Percentiles rank a stretch among this genome's conserved stretches.
These are phyloP conservation scores for Neocrepidodera transversa DNA, from an alignment of 2,888 invertebrate genomes.

Conservation along the genomic window DNA sequence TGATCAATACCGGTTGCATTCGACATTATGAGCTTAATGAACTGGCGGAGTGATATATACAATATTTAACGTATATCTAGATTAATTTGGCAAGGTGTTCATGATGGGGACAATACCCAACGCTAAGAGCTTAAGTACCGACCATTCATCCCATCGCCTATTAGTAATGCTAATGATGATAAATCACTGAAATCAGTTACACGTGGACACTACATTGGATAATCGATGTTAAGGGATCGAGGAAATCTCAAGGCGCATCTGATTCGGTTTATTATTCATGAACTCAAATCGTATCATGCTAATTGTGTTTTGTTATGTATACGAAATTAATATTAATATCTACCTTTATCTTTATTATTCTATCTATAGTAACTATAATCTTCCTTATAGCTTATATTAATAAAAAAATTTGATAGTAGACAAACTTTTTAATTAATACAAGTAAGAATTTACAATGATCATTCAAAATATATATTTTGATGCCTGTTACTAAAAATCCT, in stretches of 20 bases:
- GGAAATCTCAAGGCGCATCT: conserved; percentile 22
- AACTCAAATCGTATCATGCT: conserved; percentile 2
- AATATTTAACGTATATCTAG: not conserved
- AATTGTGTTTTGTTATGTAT: too few relatives aligned
- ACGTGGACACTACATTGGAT: conserved; percentile 24
- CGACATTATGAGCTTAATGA: conserved; percentile 4
- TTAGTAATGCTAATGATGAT: conserved; percentile 33
- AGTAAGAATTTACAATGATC: too few relatives aligned
- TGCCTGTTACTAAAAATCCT: too few relatives aligned
- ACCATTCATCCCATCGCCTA: conserved; percentile 22
- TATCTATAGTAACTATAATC: too few relatives aligned
- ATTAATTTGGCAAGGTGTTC: not conserved
- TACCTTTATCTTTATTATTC: too few relatives aligned
- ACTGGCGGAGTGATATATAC: not conserved
- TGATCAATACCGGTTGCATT: not conserved
- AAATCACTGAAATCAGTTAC: conserved; percentile 37
- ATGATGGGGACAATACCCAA: not conserved
- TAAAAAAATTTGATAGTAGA: too few relatives aligned
- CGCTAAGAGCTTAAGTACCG: conserved; percentile 2
- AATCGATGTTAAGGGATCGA: conserved; percentile 20
- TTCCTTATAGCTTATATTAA: too few relatives aligned
- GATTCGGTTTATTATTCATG: conserved; percentile 25
- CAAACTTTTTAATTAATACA: too few relatives aligned
- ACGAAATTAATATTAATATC: too few relatives aligned
- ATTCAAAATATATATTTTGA: too few relatives aligned